Conservation (phyloP, 2,888 invertebrate species). For the Pristionchus fissidentatus region DNA sequence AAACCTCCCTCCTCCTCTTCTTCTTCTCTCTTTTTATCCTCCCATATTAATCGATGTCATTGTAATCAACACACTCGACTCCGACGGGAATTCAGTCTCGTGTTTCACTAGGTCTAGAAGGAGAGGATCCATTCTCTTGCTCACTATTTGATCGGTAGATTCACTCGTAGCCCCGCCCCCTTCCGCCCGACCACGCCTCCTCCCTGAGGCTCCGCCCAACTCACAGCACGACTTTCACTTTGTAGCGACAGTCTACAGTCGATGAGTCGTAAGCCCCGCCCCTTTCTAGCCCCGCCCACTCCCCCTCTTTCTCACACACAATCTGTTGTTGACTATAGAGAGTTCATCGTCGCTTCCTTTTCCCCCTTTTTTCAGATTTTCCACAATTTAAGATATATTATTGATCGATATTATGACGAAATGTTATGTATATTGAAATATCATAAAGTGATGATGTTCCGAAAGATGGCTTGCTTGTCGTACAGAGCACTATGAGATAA, state of each 20-base stretch:
- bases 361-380: slow-evolving; percentile 24
- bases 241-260: neutral
- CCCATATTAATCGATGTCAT: slow-evolving; percentile 36
- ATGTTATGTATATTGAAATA: slow-evolving; percentile 47
- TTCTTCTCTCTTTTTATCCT: neutral
- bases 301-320: neutral
- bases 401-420: slow-evolving; percentile 7
- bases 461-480: neutral
- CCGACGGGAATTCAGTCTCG: slow-evolving; percentile 12
- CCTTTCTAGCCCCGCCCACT: neutral
- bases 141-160: slow-evolving; percentile 18
- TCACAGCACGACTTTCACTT: neutral
- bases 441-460: slow-evolving; percentile 48
- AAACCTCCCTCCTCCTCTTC: neutral
- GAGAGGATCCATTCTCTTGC: neutral
- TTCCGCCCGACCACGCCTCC: neutral
- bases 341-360: slow-evolving; percentile 41
- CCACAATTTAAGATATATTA: slow-evolving; percentile 29
- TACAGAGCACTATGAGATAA: neutral
- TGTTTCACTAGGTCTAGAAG: slow-evolving; percentile 11
- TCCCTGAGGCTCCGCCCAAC: neutral
- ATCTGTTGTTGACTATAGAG: slow-evolving; percentile 33
- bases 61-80: neutral
- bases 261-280: neutral
- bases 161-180: no score